phyloP scores from a whole-genome alignment of 1,140 invertebrate genomes.

The Caerostris extrusa region DNA sequence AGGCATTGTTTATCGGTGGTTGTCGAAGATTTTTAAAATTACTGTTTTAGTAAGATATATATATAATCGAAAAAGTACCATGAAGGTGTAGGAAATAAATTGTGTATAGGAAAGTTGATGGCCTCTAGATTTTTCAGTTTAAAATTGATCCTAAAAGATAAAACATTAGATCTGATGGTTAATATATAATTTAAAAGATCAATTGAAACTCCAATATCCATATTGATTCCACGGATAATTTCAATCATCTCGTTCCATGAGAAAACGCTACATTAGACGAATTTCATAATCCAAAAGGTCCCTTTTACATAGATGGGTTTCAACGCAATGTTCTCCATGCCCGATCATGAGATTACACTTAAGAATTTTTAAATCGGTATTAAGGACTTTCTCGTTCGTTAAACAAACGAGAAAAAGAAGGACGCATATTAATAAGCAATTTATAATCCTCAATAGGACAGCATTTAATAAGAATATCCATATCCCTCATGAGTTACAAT shows the following conservation, averaged over 20 bases:
- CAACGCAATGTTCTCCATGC: background rate
- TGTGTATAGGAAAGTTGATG: no score
- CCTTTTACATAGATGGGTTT: background rate
- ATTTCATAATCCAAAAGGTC: background rate
- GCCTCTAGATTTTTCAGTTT: no score
- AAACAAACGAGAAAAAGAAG: background rate
- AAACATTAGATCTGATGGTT: no score
- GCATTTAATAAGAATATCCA: background rate
- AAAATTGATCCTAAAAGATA: no score
- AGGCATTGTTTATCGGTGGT: background rate
- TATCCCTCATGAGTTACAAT: background rate
- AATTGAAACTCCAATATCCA: no score
- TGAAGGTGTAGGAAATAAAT: no score
- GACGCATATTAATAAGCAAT: conserved; percentile 24
- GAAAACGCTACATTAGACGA: background rate
- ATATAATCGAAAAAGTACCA: no score
- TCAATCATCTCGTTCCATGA: background rate
- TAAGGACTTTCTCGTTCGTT: conserved; percentile 15
- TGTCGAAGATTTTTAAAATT: no score
- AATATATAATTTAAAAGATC: no score
- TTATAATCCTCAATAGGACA: background rate
- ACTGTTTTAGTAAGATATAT: no score
- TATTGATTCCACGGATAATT: background rate
- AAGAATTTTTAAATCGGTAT: background rate
- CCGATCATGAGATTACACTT: background rate